Percentiles rank a stretch among this genome's conserved stretches.
Evolutionary conservation across 2,888 invertebrate genomes (phyloP).

Genomic region (Nasonia oneida): DNA sequence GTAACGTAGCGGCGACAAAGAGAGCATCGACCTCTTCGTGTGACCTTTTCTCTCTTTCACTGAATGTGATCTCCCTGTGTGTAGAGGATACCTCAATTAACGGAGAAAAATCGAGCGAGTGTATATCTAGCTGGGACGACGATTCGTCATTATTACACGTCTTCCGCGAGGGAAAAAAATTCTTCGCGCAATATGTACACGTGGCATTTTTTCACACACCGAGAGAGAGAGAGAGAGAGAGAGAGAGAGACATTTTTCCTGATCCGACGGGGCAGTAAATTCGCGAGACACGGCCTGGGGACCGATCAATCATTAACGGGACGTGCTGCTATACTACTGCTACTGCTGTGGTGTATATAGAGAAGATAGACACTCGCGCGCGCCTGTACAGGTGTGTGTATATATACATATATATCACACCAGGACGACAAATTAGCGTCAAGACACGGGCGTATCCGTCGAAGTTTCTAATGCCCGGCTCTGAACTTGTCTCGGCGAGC

Average conservation of each 20-base stretch:
- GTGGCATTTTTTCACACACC: not conserved
- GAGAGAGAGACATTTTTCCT: slow-evolving; percentile 14
- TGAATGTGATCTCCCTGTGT: not conserved
- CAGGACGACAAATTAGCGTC: slow-evolving; percentile 39
- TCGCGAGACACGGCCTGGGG: slow-evolving; percentile 21
- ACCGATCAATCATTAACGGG: slow-evolving; percentile 48
- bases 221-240: too few species aligned
- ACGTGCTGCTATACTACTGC: not conserved
- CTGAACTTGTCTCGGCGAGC: not conserved
- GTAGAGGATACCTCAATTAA: slow-evolving; percentile 12
- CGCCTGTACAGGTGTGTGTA: not conserved
- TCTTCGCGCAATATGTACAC: slow-evolving; percentile 19
- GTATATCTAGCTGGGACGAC: not conserved
- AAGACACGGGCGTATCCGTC: slow-evolving; percentile 5
- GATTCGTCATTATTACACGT: slow-evolving; percentile 38
- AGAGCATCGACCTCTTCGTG: not conserved
- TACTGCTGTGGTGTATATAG: too few species aligned
- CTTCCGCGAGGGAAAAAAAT: slow-evolving; percentile 3
- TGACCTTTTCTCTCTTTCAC: not conserved
- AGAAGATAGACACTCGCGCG: not conserved
- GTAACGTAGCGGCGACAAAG: not conserved
- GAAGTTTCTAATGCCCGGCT: slow-evolving; percentile 17
- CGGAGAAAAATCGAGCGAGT: slow-evolving; percentile 14
- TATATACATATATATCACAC: not conserved
- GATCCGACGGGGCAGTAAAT: slow-evolving; percentile 22